Base-by-base conservation (phyloP, 2,113 vertebrate genomes). In the Alces alces region DNA sequence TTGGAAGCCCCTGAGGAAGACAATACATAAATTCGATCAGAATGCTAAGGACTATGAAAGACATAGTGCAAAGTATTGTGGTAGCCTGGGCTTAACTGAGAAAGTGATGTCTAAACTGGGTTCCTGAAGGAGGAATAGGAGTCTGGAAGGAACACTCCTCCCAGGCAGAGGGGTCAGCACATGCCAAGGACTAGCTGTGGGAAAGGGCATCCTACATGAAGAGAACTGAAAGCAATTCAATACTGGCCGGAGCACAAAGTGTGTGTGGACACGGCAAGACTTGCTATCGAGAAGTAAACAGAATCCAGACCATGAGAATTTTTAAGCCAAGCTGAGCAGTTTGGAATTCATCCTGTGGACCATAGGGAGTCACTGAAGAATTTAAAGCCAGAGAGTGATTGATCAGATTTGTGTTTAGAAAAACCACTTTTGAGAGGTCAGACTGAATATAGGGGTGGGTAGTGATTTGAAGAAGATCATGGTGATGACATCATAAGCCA, bases 221-320 rank as follows among this genome's bases (percentile, higher is more conserved):
- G 54, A 90, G 66, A 97, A 96, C 66, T 50, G 94, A 97, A 97
- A 98, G 93, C 60, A 93, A 58, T 84, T 97, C 83, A 70, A 0
- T 60, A 52, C 11, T 78, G 89, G 36, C 89, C 83, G 88, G 86
- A 79, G 27, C 13, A 39, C 64, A 52, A 39, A 61, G 16, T 3
- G 7, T 50, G 50, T 78, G 15, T 0, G 7, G 33, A 23, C 27
- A 43, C 50, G 60, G 39, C 30, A 89, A 86, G 86, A 55, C n/a
- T 28, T 55, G 64, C 70, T 43, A 45, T 3, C 80, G 66, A 92
- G 57, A 95, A 84, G 79, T 43, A 76, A 79, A 86, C 27, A 79
- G 79, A 82, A 66, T 64, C 52, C 64, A 85, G 66, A 87, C 60
- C 50, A 45, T 52, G 92, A 96, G 92, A 95, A 50, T n/a, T 95